phyloP scores from a whole-genome alignment of 2,113 vertebrate species.

The Falco punctatus region DNA sequence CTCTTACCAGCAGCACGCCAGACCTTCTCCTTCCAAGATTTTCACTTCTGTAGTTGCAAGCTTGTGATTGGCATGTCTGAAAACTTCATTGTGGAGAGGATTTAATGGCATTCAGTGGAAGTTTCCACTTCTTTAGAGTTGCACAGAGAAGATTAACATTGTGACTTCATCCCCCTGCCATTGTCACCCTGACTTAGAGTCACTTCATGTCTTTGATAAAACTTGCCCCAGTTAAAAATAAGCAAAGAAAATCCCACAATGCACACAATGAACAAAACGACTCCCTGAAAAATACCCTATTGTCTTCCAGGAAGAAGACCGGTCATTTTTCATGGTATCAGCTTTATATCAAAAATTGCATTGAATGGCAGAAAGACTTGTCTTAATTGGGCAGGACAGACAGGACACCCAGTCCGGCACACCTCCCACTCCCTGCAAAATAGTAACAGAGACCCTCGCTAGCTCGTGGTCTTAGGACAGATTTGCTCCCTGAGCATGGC shows the following conservation, averaged over 20 bases:
- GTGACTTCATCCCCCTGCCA: not conserved
- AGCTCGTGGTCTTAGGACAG: not conserved
- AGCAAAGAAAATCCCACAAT: not conserved
- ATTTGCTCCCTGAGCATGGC: accelerated
- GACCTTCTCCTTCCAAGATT: not conserved
- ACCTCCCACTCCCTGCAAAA: not conserved
- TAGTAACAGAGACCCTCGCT: not conserved
- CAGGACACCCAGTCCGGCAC: not conserved
- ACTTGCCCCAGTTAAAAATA: not conserved
- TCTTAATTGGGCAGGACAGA: not conserved
- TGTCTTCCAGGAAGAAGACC: not conserved
- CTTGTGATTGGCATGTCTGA: not conserved
- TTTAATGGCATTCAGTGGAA: constrained; percentile 19
- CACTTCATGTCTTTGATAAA: not conserved
- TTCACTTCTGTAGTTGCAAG: not conserved
- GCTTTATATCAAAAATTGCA: not conserved
- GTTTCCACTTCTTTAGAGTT: not conserved
- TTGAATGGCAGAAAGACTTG: not conserved
- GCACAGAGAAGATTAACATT: not conserved
- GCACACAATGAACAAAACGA: not conserved
- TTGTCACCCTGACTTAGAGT: not conserved
- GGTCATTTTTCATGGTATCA: not conserved
- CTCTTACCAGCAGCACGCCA: accelerated
- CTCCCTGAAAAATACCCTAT: not conserved
- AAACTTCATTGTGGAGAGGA: not conserved